These are phyloP conservation scores for Eriocheir sinensis DNA, from an alignment of 1,140 invertebrate genomes.

Conservation along the genomic window DNA sequence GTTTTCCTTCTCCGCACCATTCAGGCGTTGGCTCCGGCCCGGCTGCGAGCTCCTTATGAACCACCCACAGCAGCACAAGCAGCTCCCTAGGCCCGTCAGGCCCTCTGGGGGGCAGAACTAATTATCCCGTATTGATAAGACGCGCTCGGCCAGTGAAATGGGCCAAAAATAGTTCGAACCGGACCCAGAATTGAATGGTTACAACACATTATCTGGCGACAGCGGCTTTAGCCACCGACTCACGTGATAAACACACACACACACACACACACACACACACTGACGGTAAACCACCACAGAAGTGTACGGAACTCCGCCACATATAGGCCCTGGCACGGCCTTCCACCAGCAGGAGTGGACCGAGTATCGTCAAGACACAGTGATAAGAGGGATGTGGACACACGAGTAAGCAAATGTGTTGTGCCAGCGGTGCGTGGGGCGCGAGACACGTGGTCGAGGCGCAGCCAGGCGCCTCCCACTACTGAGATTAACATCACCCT, in stretches of 20 bases:
- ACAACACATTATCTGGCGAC: constrained; percentile 25
- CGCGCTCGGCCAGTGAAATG: not conserved
- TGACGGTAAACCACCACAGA: constrained; percentile 35
- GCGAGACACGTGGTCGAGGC: not conserved
- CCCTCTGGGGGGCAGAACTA: not conserved
- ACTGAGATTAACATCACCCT: not conserved
- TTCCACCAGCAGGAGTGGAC: not conserved
- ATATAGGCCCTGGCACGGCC: not conserved
- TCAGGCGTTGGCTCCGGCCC: constrained; percentile 34
- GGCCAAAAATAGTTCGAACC: not conserved
- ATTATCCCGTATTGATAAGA: not conserved
- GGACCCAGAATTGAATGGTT: constrained; percentile 28
- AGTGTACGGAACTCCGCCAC: not conserved
- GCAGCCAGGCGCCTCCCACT: not conserved
- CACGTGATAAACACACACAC: constrained; percentile 39
- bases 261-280: constrained; percentile 52
- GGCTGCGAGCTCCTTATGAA: constrained; percentile 36
- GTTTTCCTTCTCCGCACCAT: constrained; percentile 59
- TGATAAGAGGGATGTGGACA: not conserved
- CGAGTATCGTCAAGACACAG: not conserved
- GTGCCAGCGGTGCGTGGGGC: not conserved
- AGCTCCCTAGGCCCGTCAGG: not conserved
- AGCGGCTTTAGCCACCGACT: constrained; percentile 54
- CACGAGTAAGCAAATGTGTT: not conserved
- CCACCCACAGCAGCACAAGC: not conserved